Conservation (phyloP, 2,797 vertebrate genomes). For the Coccyzus lansbergi region DNA sequence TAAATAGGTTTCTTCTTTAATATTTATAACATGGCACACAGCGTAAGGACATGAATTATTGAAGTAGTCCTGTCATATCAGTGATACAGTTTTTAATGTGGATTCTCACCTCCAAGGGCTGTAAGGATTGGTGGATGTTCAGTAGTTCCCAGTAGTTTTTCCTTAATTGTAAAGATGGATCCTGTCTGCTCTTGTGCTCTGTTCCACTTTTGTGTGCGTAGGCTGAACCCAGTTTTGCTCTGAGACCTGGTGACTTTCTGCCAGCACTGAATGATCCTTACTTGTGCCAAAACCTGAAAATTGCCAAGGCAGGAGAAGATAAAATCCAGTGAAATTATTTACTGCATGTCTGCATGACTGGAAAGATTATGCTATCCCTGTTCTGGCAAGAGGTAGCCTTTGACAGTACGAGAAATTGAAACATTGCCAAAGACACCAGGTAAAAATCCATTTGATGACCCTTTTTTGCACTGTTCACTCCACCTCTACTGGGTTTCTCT, state of each 20-base stretch:
- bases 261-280: not conserved
- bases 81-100: not conserved
- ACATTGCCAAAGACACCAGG: not conserved
- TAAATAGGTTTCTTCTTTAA: not conserved
- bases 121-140: not conserved
- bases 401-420: not conserved
- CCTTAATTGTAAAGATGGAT: not conserved
- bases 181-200: not conserved
- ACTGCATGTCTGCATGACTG: not conserved
- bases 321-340: not conserved
- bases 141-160: not conserved
- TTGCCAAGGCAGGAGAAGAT: not conserved
- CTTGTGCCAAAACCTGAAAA: not conserved
- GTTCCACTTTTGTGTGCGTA: not conserved
- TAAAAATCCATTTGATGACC: not conserved
- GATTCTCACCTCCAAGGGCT: not conserved
- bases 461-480: not conserved
- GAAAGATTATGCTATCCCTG: not conserved
- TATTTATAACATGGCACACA: not conserved
- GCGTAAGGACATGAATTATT: not conserved
- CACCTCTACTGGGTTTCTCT: not conserved
- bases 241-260: not conserved
- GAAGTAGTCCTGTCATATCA: not conserved
- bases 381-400: not conserved
- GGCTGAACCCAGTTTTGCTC: not conserved